Evolutionary conservation across 2,888 invertebrate species (phyloP).

Genomic region (Sceliomorpha sp.): DNA sequence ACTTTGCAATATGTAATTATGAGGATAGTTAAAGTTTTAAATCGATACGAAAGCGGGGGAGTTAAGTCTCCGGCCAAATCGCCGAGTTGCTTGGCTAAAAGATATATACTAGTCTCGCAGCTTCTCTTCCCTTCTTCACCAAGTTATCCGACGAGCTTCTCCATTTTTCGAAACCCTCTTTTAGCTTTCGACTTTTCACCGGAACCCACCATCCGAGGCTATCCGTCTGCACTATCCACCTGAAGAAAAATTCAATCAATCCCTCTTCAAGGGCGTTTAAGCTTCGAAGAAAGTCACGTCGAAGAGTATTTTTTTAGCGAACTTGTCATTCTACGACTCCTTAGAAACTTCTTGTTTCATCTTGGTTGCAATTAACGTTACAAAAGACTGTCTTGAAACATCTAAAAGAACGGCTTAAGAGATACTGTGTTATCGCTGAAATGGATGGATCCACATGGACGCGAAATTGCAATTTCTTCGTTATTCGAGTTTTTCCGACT

Average conservation of each 20-base stretch:
- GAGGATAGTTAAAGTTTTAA: constrained; percentile 75
- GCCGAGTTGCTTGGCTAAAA: constrained; percentile 49
- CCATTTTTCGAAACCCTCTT: constrained; percentile 18
- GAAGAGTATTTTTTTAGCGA: constrained; percentile 16
- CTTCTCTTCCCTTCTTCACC: constrained; percentile 16
- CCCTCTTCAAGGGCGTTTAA: constrained; percentile 52
- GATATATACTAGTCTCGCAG: constrained; percentile 36
- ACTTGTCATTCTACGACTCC: constrained; percentile 4
- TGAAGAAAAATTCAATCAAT: constrained; percentile 57
- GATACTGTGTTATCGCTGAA: background rate
- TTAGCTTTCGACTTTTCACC: constrained; percentile 25
- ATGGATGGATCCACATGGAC: too few relatives aligned
- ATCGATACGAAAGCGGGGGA: constrained; percentile 67
- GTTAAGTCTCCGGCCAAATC: constrained; percentile 50
- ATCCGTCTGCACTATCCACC: constrained; percentile 46
- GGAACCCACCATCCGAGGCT: constrained; percentile 43
- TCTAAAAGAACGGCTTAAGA: background rate
- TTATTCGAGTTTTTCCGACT: too few relatives aligned
- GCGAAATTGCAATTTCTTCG: too few relatives aligned
- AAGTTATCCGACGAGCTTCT: constrained; percentile 26
- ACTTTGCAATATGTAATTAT: constrained; percentile 76
- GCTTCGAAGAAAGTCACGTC: constrained; percentile 9
- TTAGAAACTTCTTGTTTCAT: background rate
- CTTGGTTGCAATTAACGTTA: background rate
- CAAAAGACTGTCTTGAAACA: background rate